Percentiles rank a stretch among this genome's conserved stretches.
These are phyloP conservation scores for Sebastes matsubarae DNA, from an alignment of 2,797 vertebrate species.

Conservation along the genomic window DNA sequence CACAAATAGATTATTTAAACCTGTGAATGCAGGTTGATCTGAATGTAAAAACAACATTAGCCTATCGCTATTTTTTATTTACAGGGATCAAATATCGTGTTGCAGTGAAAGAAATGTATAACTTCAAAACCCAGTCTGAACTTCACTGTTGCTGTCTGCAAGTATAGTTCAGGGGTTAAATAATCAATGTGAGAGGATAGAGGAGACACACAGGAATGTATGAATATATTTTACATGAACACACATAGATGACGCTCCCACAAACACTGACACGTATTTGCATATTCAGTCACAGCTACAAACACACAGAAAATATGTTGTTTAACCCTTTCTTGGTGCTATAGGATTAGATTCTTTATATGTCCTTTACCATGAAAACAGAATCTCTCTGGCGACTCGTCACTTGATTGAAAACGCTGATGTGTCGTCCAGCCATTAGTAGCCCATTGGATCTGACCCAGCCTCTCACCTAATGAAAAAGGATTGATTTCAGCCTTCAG, in stretches of 20 bases:
- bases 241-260: conserved; percentile 73
- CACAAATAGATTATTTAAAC: conserved; percentile 84
- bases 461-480: conserved; percentile 58
- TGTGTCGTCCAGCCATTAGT: conserved; percentile 57
- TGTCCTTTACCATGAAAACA: conserved; percentile 65
- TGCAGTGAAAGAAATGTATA: conserved; percentile 84
- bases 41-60: conserved; percentile 87
- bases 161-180: conserved; percentile 81
- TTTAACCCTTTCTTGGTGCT: conserved; percentile 84
- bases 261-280: conserved; percentile 68
- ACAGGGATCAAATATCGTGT: conserved; percentile 85
- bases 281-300: conserved; percentile 74
- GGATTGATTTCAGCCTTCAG: conserved; percentile 60
- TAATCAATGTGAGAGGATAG: conserved; percentile 83
- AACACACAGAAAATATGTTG: conserved; percentile 66
- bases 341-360: conserved; percentile 72
- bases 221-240: conserved; percentile 80
- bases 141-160: conserved; percentile 76
- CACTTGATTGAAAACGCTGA: conserved; percentile 36
- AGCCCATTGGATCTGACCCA: conserved; percentile 69
- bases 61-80: conserved; percentile 83
- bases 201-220: conserved; percentile 87
- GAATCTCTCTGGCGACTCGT: conserved; percentile 58
- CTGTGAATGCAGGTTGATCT: conserved; percentile 84
- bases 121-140: conserved; percentile 77